A percentile compares a stretch with the other conserved stretches of the same genome.
phyloP scores from a whole-genome alignment of 2,888 invertebrate species.

The Plutella xylostella region DNA sequence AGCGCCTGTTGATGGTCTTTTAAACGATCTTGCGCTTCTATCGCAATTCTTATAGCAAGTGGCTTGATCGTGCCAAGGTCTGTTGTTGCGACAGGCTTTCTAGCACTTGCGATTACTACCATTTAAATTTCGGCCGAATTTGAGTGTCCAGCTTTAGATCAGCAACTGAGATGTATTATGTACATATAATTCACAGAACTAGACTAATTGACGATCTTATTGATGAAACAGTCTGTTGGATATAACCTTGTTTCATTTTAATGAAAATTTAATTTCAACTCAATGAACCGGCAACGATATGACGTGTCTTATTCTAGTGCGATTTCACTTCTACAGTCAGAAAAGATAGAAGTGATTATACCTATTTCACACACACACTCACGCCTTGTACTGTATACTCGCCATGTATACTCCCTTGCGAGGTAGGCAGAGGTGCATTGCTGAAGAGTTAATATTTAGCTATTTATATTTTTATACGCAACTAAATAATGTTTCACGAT shows the following conservation, averaged over 20 bases:
- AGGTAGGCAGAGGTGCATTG: too few relatives aligned
- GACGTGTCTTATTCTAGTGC: slow-evolving; percentile 36
- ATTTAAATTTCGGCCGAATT: slow-evolving; percentile 30
- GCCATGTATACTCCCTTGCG: too few relatives aligned
- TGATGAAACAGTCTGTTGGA: slow-evolving; percentile 45
- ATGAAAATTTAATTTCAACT: slow-evolving; percentile 40
- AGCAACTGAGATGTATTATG: too few relatives aligned
- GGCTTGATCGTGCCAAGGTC: slow-evolving; percentile 57
- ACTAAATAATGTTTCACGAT: too few relatives aligned
- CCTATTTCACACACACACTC: too few relatives aligned
- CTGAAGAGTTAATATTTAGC: too few relatives aligned
- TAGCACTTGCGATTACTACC: slow-evolving; percentile 50
- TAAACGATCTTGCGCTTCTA: slow-evolving; percentile 58
- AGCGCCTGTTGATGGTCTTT: slow-evolving; percentile 60
- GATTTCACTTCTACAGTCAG: slow-evolving; percentile 62
- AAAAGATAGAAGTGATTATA: too few relatives aligned
- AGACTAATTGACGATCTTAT: too few relatives aligned
- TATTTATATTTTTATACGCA: too few relatives aligned
- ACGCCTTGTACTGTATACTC: too few relatives aligned
- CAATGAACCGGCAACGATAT: slow-evolving; percentile 47
- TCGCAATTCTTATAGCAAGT: slow-evolving; percentile 52
- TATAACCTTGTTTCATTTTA: slow-evolving; percentile 53
- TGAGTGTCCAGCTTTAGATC: slow-evolving; percentile 43
- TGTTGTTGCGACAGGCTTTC: slow-evolving; percentile 56
- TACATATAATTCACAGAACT: too few relatives aligned